Evolutionary conservation across 2,888 invertebrate genomes (phyloP).

Genomic region (Acronicta leporina): DNA sequence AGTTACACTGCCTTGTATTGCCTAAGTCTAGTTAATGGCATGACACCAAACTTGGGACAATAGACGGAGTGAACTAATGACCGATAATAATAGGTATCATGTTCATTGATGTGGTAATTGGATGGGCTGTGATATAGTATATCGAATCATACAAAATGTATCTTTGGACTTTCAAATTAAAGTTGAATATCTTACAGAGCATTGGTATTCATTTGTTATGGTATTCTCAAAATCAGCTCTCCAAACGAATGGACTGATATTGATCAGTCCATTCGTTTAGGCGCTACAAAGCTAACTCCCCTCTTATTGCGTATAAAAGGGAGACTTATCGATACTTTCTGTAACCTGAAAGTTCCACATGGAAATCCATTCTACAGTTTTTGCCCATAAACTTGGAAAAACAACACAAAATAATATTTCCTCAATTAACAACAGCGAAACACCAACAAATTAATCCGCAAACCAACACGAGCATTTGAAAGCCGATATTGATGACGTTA

Average conservation of each 20-base stretch:
- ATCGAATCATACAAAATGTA: not conserved
- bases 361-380: too few species aligned
- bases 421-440: not conserved
- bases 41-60: slow-evolving; percentile 35
- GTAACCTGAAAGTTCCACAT: too few species aligned
- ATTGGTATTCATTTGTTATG: too few species aligned
- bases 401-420: too few species aligned
- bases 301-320: too few species aligned
- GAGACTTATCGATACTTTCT: too few species aligned
- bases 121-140: slow-evolving; percentile 2
- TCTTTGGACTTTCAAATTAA: not conserved
- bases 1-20: slow-evolving; percentile 16
- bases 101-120: slow-evolving; percentile 36
- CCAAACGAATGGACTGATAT: too few species aligned
- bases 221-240: too few species aligned
- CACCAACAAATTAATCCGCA: slow-evolving; percentile 53
- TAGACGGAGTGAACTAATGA: slow-evolving; percentile 16
- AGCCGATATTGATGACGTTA: slow-evolving; percentile 63
- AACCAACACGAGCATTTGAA: slow-evolving; percentile 48
- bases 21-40: slow-evolving; percentile 20
- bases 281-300: too few species aligned
- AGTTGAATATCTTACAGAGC: not conserved
- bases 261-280: too few species aligned
- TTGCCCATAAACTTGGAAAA: not conserved
- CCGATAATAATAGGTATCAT: slow-evolving; percentile 17